Evolutionary conservation across 2,797 vertebrate genomes (phyloP), one percentile per base, ranked within the genome.

Genomic region (Scleropages formosus): DNA sequence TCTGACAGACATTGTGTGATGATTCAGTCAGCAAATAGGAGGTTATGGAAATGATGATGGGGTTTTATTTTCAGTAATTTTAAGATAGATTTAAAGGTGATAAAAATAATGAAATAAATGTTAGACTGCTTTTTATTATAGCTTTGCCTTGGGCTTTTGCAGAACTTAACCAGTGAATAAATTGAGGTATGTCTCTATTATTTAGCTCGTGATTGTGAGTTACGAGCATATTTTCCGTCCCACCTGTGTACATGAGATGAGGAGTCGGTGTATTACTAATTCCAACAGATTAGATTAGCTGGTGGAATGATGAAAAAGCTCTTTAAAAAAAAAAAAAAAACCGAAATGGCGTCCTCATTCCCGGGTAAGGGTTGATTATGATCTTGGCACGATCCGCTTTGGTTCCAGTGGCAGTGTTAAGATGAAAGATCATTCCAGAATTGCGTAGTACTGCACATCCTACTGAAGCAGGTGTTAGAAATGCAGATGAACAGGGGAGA

Each of bases 401-500:
- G 84, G 71, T 82, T 85, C 78, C 84, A 88, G 87, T 87, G 88
- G 89, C 85, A 88, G 83, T 85, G 81, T 78, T 78, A 85, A 96
- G 94, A 96, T 96, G 90, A 96, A 96, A 97, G 88, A 88, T 88
- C 88, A 88, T 92, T 90, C 87, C 84, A 84, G 89, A 90, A 90
- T 91, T 93, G 85, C 86, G 86, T 87, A 85, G 78, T 85, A 80
- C 89, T 93, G 90, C 93, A 91, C 91, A 92, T 93, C 89, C 80
- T 87, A 94, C 91, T 94, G 91, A 93, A 92, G 94, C 94, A 95
- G 95, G 94, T 96, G 95, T 96, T 94, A 94, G 95, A 97, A 96
- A 96, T 96, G 95, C 93, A 98, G 95, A 96, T 97, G 93, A 95
- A 94, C 92, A 84, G 76, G 88, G 83, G 84, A 97, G 96, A 98